A percentile compares a stretch with the other conserved stretches of the same genome.
Evolutionary conservation across 2,888 invertebrate genomes (phyloP).

Genomic region (Punctoribates punctum): DNA sequence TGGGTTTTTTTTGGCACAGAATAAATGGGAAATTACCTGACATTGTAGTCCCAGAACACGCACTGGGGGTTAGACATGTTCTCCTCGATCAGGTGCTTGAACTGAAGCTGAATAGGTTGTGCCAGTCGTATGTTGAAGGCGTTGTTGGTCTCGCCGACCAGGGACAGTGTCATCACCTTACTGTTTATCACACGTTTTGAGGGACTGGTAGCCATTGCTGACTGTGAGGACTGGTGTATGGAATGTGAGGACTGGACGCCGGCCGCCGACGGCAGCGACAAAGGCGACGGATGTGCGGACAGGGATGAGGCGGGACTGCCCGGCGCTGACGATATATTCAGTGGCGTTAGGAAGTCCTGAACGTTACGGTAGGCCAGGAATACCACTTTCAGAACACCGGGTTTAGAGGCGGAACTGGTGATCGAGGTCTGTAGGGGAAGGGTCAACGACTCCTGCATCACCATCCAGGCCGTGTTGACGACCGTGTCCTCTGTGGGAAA

Average conservation of each 20-base stretch:
- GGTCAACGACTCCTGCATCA: constrained; percentile 21
- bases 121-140: constrained; percentile 24
- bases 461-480: constrained; percentile 19
- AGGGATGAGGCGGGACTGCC: not conserved
- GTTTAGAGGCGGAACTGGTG: not conserved
- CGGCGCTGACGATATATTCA: not conserved
- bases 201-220: not conserved
- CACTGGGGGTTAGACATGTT: constrained; percentile 47
- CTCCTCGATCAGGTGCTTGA: constrained; percentile 43
- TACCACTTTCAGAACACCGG: constrained; percentile 69
- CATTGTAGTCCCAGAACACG: constrained; percentile 47
- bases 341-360: constrained; percentile 61
- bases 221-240: not conserved
- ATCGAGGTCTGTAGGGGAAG: constrained; percentile 13
- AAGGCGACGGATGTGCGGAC: not conserved
- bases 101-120: constrained; percentile 22
- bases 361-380: constrained; percentile 85
- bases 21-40: constrained; percentile 41
- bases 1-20: no score
- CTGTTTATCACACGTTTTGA: constrained; percentile 13
- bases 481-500: constrained; percentile 24
- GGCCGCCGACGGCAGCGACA: not conserved
- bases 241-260: not conserved
- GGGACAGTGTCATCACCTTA: constrained; percentile 17
- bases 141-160: constrained; percentile 24